Base-by-base conservation (phyloP, 2,888 invertebrate species). In the Pyrochroa serraticornis region DNA sequence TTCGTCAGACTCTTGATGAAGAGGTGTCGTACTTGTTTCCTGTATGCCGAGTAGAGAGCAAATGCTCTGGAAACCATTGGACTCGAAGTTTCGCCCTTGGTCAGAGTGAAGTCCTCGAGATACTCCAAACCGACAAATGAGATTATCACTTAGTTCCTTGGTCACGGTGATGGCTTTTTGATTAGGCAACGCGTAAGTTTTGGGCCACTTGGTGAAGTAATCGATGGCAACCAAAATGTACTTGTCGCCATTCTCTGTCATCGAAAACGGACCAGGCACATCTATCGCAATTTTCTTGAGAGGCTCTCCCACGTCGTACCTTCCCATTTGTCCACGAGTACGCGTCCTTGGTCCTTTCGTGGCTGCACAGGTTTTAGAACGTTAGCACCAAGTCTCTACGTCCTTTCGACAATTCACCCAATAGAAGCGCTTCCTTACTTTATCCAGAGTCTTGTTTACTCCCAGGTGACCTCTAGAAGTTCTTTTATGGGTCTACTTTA, bases 111-210 rank as follows among this genome's bases (percentile, higher is more conserved):
- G 41, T n/a, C 62, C 60, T 13, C 51, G n/a, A 1, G 67, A 62
- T 0, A 60, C 39, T 7, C 69, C 68, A 31, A 61, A 66, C 13
- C 62, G 46, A 32, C 60, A 55, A 12, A 70, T 41, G 2, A 65
- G 34, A 14, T 69, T 33, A 8, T 56, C 55, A 6, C 69, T 63
- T 9, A 71, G 48, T 6, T 37, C 56, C 14, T 60, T 45, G 0
- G 75, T 73, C 6, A 74, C 62, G 0, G 73, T 73, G 6, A 56
- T 56, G 0, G 75, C 64, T 36, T 66, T 65, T 10, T 69, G 67
- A 37, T 73, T 67, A 0, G 68, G 68, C 2, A 75, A 36, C 1
- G 74, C 62, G 14, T 66, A 64, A 6, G 57, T 64, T n/a, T n/a
- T n/a, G n/a, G n/a, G n/a, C n/a, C n/a, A n/a, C n/a, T n/a, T n/a